These are phyloP conservation scores for Pantala flavescens DNA, from an alignment of 1,140 invertebrate species.

Conservation along the genomic window DNA sequence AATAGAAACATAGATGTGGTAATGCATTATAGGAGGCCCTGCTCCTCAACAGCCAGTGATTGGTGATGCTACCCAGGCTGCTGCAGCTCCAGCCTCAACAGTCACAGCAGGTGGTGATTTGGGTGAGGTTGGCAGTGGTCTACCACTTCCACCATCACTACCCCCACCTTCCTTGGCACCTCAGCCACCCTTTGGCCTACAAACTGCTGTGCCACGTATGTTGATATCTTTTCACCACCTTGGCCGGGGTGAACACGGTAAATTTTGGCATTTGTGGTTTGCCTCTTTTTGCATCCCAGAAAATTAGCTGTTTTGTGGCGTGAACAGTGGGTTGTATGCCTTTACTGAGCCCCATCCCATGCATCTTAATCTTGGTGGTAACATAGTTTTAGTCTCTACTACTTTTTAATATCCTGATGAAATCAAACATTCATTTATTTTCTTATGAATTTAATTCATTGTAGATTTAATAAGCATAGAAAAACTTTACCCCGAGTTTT, in stretches of 20 bases:
- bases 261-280: background rate
- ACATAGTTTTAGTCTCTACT: too few species aligned
- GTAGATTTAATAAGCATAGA: too few species aligned
- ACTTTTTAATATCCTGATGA: too few species aligned
- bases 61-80: background rate
- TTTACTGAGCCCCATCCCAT: background rate
- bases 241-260: constrained; percentile 1
- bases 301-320: constrained; percentile 1
- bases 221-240: constrained; percentile 2
- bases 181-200: constrained; percentile 2
- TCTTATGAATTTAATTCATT: too few species aligned
- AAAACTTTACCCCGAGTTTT: too few species aligned
- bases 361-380: constrained; percentile 5
- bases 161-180: constrained; percentile 1
- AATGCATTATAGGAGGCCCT: background rate
- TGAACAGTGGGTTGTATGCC: constrained; percentile 7
- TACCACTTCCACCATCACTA: background rate
- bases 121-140: background rate
- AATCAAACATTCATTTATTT: too few species aligned
- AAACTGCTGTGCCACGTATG: constrained; percentile 7
- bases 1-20: too few species aligned
- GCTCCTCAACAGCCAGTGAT: background rate
- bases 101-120: background rate
- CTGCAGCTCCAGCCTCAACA: background rate
- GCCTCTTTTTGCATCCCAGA: background rate